A percentile compares a stretch with the other conserved stretches of the same genome.
phyloP scores from a whole-genome alignment of 1,140 invertebrate species.

The Vanessa tameamea region DNA sequence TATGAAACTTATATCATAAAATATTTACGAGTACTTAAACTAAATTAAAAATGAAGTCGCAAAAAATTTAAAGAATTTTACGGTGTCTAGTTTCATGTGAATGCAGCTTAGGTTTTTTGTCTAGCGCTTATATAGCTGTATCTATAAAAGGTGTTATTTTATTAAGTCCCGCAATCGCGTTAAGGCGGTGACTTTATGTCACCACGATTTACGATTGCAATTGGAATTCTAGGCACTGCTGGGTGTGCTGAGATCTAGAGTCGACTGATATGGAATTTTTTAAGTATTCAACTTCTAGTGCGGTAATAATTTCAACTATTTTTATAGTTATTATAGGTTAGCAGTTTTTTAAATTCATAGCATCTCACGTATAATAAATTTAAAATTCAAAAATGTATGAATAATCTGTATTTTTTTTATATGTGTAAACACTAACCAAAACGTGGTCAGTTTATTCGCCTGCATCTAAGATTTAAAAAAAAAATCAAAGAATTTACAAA shows the following conservation, averaged over 20 bases:
- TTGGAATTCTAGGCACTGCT: conserved; percentile 25
- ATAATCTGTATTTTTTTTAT: not conserved
- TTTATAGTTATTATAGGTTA: not conserved
- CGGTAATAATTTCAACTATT: not conserved
- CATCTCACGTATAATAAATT: not conserved
- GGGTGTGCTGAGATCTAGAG: conserved; percentile 12
- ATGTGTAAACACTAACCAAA: too few species aligned
- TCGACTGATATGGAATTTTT: conserved; percentile 23
- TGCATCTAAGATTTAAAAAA: too few species aligned
- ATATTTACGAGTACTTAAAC: too few species aligned
- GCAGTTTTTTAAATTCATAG: not conserved
- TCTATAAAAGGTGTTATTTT: conserved; percentile 34
- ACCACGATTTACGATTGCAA: conserved; percentile 31
- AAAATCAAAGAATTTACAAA: too few species aligned
- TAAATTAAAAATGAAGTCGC: too few species aligned
- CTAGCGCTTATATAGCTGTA: not conserved
- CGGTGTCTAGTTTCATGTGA: too few species aligned
- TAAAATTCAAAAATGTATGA: not conserved
- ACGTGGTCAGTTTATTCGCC: too few species aligned
- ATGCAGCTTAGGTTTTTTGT: not conserved
- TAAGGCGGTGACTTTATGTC: conserved; percentile 33
- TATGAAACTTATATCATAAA: too few species aligned
- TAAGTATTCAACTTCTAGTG: conserved; percentile 15
- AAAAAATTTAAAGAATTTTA: not conserved
- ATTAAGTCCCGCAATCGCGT: conserved; percentile 34